Percentiles rank a stretch among this genome's conserved stretches.
phyloP scores from a whole-genome alignment of 2,888 invertebrate species.

The Lapara coniferarum region DNA sequence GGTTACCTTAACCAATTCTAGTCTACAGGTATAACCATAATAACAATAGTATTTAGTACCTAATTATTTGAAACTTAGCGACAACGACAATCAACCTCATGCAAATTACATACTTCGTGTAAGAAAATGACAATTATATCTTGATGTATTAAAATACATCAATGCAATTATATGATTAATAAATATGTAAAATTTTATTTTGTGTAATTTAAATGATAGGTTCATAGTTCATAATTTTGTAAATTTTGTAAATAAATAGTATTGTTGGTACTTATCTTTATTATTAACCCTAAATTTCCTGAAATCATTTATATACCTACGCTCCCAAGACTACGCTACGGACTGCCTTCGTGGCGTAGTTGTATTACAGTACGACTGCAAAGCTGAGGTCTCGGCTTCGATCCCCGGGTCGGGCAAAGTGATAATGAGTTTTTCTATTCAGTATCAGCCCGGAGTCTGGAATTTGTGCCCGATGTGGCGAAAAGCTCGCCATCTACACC shows the following conservation, averaged over 20 bases:
- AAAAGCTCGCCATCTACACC: no score
- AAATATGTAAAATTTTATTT: not conserved
- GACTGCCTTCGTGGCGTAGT: no score
- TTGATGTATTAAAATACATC: no score
- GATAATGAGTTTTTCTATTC: no score
- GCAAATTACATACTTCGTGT: not conserved
- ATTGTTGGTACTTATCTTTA: not conserved
- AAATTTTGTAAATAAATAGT: constrained; percentile 8
- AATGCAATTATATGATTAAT: not conserved
- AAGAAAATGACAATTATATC: not conserved
- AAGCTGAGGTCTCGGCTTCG: no score
- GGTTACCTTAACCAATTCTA: constrained; percentile 32
- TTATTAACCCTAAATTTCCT: not conserved
- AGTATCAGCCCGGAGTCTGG: no score
- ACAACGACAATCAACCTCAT: constrained; percentile 6
- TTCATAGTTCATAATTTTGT: not conserved
- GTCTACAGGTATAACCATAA: constrained; percentile 30
- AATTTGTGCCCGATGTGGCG: no score
- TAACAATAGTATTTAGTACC: not conserved
- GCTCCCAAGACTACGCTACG: no score
- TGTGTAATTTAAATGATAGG: not conserved
- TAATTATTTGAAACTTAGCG: constrained; percentile 16
- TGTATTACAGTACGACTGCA: no score
- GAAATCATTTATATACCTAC: no score
- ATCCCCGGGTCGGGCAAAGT: no score